Base-by-base conservation (phyloP, 2,797 vertebrate species). In the Tadarida brasiliensis region DNA sequence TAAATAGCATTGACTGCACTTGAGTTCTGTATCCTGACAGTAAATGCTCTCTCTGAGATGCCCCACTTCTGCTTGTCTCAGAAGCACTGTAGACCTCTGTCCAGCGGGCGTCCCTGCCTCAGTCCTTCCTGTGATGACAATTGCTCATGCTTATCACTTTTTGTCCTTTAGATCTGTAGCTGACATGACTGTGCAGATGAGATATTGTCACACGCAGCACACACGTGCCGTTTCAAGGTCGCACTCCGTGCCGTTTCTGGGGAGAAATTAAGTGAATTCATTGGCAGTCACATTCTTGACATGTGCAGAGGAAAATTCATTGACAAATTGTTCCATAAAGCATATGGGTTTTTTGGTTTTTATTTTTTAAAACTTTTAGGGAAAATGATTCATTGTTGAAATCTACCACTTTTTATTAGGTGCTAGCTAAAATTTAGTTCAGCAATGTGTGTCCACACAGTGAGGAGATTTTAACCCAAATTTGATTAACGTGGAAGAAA, bases 131-230 rank as follows among this genome's bases (percentile, higher is more conserved):
- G 20, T 39, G 85, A 90, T 57, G 78, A 87, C 87, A 76, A 17
- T 96, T n/a, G 33, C 19, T 96, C 56, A 68, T 73, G 7, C 85
- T 86, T 14, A 16, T 15, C 35, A 39, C 35, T 16, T 33, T 94
- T 88, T 90, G 87, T 81, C 47, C 92, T 76, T 92, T 78, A 70
- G 82, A 51, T 56, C 35, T 85, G 57, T 54, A 71, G 77, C 83
- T 76, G 91, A 76, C 80, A 57, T 8, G 28, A 24, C 86, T 47
- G 15, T 70, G 70, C 3, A 33, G 90, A 87, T 14, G n/a, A 49
- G 56, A 6, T 15, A 5, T 22, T 56, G 85, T 91, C 35, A 44
- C 9, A 4, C 33, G 26, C 24, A 11, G 59, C 19, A 51, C 86
- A 74, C 78, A 30, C 0, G 22, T 39, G 78, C 33, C 28, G 51